phyloP scores from a whole-genome alignment of 2,113 vertebrate genomes.

The Aspidoscelis tigris region DNA sequence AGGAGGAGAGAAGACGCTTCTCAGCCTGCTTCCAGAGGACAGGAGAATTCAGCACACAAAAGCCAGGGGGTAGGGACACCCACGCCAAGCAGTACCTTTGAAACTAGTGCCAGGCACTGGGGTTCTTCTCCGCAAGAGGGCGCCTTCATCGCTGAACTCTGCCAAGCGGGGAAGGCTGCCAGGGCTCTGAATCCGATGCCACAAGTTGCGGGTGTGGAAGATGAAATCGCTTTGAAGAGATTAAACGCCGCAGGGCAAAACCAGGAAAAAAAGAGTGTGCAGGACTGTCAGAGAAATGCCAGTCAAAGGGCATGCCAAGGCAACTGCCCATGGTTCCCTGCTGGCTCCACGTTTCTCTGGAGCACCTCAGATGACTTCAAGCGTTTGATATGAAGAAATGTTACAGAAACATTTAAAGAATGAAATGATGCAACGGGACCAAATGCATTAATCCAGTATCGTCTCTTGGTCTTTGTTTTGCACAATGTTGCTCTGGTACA shows the following conservation, averaged over 20 bases:
- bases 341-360: background rate
- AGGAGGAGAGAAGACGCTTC: background rate
- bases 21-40: background rate
- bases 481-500: no score
- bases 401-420: no score
- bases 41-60: background rate
- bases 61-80: background rate
- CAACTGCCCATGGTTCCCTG: no score
- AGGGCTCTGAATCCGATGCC: background rate
- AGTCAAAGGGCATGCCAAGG: background rate
- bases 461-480: no score
- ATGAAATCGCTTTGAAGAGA: background rate
- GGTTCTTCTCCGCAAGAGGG: background rate
- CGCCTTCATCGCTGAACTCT: background rate
- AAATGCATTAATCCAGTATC: no score
- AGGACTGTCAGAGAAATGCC: background rate
- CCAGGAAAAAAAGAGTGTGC: background rate
- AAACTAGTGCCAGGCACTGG: background rate
- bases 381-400: no score
- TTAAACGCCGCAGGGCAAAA: background rate
- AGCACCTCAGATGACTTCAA: no score
- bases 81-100: background rate
- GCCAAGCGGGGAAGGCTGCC: background rate
- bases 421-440: no score
- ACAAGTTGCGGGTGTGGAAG: background rate